A percentile compares a stretch with the other conserved stretches of the same genome.
These are phyloP conservation scores for Chromobotia macracanthus DNA, from an alignment of 2,797 vertebrate genomes.

Conservation along the genomic window DNA sequence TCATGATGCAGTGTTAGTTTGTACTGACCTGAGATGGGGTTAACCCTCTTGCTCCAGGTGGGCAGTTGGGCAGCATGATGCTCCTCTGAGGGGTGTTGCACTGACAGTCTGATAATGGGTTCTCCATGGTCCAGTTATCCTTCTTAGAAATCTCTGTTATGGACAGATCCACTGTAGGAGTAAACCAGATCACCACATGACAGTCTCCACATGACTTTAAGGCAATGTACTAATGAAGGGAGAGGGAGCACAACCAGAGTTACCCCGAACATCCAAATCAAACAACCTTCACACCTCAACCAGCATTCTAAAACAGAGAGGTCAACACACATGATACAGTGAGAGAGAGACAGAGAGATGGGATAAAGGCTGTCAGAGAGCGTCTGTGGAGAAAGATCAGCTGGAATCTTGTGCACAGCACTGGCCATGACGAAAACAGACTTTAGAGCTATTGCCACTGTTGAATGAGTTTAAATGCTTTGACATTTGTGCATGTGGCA, in stretches of 20 bases:
- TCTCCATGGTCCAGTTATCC: constrained; percentile 92
- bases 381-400: too few relatives aligned
- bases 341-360: too few relatives aligned
- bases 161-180: constrained; percentile 78
- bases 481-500: too few relatives aligned
- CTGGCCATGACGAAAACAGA: too few relatives aligned
- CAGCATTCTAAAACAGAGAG: too few relatives aligned
- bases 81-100: constrained; percentile 86
- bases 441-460: too few relatives aligned
- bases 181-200: constrained; percentile 87
- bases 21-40: constrained; percentile 87
- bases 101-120: constrained; percentile 89
- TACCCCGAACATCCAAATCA: too few relatives aligned
- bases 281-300: not conserved
- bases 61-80: constrained; percentile 91
- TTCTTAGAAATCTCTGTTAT: constrained; percentile 84
- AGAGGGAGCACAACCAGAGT: constrained; percentile 26
- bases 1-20: not conserved
- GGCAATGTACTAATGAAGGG: constrained; percentile 69
- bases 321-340: too few relatives aligned
- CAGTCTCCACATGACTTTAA: constrained; percentile 66
- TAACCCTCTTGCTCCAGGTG: constrained; percentile 87
- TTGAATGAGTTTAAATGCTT: too few relatives aligned
- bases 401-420: too few relatives aligned
- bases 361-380: too few relatives aligned